Evolutionary conservation across 2,888 invertebrate genomes (phyloP).

Genomic region (Ceratothoa steindachneri): DNA sequence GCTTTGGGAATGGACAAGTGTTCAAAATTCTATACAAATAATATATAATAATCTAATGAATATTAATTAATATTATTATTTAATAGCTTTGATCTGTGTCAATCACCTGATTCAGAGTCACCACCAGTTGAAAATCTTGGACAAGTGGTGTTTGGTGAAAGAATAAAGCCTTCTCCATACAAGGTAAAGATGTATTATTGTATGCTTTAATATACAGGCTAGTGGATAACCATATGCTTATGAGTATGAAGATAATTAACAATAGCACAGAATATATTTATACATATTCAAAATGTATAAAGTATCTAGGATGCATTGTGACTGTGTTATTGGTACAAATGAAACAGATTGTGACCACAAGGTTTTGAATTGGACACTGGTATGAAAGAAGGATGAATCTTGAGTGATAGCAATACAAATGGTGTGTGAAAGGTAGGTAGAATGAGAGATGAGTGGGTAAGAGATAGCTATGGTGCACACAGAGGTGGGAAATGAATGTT

Average conservation of each 20-base stretch:
- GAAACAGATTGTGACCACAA: too few species aligned
- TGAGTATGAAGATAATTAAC: not conserved
- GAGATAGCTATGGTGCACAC: too few species aligned
- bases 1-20: too few species aligned
- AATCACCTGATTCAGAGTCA: slow-evolving; percentile 59
- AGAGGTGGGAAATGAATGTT: too few species aligned
- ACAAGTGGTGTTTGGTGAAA: slow-evolving; percentile 98
- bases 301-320: not conserved
- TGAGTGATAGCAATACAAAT: too few species aligned
- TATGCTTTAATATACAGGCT: slow-evolving; percentile 6
- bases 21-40: too few species aligned
- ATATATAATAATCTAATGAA: too few species aligned
- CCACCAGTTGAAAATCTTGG: slow-evolving; percentile 97
- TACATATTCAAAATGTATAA: not conserved
- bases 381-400: too few species aligned
- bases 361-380: too few species aligned
- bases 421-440: too few species aligned
- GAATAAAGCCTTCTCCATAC: slow-evolving; percentile 91
- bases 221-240: slow-evolving; percentile 9
- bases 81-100: slow-evolving; percentile 89
- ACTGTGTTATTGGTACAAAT: not conserved
- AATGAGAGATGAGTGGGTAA: too few species aligned
- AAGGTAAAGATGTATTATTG: slow-evolving; percentile 62
- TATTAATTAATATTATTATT: too few species aligned
- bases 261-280: not conserved